Evolutionary conservation across 2,888 invertebrate genomes (phyloP).

Genomic region (Himalopsyche kuldschensis): DNA sequence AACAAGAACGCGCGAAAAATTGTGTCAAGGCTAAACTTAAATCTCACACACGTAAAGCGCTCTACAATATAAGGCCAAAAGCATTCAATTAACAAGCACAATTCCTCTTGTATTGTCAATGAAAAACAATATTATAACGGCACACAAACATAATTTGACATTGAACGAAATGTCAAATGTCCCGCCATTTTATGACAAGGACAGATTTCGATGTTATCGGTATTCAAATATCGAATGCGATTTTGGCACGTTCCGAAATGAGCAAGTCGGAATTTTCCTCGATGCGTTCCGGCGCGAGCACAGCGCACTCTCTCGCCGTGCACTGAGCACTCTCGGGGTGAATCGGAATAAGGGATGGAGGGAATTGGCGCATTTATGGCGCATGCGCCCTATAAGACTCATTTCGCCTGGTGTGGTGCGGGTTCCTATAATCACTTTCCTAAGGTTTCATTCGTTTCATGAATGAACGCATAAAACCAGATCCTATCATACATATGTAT

Average conservation of each 20-base stretch:
- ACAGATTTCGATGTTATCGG: neutral
- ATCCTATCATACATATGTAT: no score
- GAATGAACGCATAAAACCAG: no score
- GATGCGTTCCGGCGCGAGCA: constrained; percentile 16
- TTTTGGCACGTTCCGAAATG: constrained; percentile 8
- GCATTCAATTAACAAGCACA: neutral
- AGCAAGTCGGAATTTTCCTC: neutral
- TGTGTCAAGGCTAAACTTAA: constrained; percentile 33
- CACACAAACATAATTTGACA: neutral
- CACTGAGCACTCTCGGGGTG: constrained; percentile 41
- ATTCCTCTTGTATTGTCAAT: neutral
- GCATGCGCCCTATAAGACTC: constrained; percentile 26
- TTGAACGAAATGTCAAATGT: neutral
- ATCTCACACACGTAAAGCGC: neutral
- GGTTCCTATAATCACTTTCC: neutral
- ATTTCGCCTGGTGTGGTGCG: constrained; percentile 8
- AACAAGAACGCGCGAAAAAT: constrained; percentile 42
- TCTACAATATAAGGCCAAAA: neutral
- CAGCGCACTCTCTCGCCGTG: constrained; percentile 33
- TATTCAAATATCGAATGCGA: constrained; percentile 9
- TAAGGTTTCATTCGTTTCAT: neutral
- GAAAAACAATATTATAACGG: neutral
- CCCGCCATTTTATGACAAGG: neutral
- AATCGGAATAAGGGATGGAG: constrained; percentile 37
- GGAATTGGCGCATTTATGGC: constrained; percentile 37